Conservation (phyloP, 2,113 vertebrate genomes). For the Pteruthius melanotis region DNA sequence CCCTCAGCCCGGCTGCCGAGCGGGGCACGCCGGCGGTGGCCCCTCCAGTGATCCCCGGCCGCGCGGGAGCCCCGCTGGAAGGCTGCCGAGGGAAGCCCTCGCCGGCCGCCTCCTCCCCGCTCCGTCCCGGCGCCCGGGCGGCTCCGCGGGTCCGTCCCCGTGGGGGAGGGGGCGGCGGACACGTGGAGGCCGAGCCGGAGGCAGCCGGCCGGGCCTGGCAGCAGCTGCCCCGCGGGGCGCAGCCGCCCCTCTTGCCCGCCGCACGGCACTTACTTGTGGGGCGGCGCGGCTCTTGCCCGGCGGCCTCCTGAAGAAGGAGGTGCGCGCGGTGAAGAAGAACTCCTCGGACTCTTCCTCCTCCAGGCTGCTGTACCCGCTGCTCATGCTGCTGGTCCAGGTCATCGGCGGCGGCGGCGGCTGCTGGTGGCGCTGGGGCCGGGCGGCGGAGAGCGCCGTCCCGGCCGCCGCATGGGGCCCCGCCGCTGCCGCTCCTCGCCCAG, state of each 20-base stretch:
- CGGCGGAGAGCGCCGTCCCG: too few species aligned
- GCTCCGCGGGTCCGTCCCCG: background rate
- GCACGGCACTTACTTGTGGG: slow-evolving; percentile 73
- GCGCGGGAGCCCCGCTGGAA: background rate
- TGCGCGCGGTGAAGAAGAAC: slow-evolving; percentile 95
- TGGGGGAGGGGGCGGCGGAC: background rate
- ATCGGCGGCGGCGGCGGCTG: slow-evolving; percentile 70
- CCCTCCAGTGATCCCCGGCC: too few species aligned
- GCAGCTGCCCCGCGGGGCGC: background rate
- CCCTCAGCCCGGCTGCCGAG: background rate
- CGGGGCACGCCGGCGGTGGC: background rate
- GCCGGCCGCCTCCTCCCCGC: background rate
- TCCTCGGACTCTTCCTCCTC: slow-evolving; percentile 94
- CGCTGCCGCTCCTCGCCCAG: too few species aligned
- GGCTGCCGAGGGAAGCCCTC: background rate
- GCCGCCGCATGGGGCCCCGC: too few species aligned
- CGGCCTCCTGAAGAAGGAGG: slow-evolving; percentile 90
- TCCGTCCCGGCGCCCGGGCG: background rate
- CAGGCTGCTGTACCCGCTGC: slow-evolving; percentile 96
- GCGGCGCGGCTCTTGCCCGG: slow-evolving; percentile 76
- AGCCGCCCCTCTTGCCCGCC: background rate
- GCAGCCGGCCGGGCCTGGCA: background rate
- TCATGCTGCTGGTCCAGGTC: slow-evolving; percentile 94
- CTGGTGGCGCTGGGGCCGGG: slow-evolving; percentile 40
- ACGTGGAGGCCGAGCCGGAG: background rate